A percentile compares a stretch with the other conserved stretches of the same genome.
These are phyloP conservation scores for Adela reaumurella DNA, from an alignment of 2,888 invertebrate species.

Conservation along the genomic window DNA sequence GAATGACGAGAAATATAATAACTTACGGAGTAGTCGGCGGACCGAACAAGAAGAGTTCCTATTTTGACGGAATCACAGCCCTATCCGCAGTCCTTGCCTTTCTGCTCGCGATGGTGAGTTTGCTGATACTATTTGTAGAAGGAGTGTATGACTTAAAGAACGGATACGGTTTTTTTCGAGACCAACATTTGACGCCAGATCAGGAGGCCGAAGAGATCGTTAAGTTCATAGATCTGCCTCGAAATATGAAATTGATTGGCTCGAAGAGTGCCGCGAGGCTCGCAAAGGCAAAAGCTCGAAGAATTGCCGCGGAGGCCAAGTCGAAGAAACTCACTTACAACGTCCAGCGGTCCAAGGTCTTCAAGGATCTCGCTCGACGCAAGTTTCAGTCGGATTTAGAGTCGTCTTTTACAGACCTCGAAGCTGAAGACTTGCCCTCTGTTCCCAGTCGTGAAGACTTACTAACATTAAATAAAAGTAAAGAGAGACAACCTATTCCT, in stretches of 20 bases:
- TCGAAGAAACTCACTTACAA: slow-evolving; percentile 21
- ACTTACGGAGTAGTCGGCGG: slow-evolving; percentile 42
- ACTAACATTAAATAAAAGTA: too few species aligned
- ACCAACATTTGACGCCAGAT: slow-evolving; percentile 31
- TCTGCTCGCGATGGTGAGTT: slow-evolving; percentile 26
- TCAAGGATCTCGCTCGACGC: slow-evolving; percentile 19
- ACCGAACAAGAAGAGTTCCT: slow-evolving; percentile 23
- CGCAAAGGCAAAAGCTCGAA: slow-evolving; percentile 31
- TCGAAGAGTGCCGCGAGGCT: slow-evolving; percentile 25
- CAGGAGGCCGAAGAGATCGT: slow-evolving; percentile 39
- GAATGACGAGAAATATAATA: slow-evolving; percentile 29
- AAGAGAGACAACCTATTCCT: too few species aligned
- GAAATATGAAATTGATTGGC: slow-evolving; percentile 25
- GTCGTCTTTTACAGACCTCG: background rate
- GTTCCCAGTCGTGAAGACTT: too few species aligned
- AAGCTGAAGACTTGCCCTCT: background rate
- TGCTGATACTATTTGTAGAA: slow-evolving; percentile 34
- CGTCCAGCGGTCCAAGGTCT: slow-evolving; percentile 30
- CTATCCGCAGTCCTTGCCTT: slow-evolving; percentile 32
- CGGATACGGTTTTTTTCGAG: slow-evolving; percentile 42
- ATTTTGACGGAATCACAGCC: slow-evolving; percentile 29
- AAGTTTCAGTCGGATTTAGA: background rate
- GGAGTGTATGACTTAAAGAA: slow-evolving; percentile 33
- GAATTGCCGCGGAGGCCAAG: slow-evolving; percentile 23
- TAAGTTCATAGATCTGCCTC: slow-evolving; percentile 26